phyloP scores from a whole-genome alignment of 2,797 vertebrate genomes.

The Cercopithecus diana region DNA sequence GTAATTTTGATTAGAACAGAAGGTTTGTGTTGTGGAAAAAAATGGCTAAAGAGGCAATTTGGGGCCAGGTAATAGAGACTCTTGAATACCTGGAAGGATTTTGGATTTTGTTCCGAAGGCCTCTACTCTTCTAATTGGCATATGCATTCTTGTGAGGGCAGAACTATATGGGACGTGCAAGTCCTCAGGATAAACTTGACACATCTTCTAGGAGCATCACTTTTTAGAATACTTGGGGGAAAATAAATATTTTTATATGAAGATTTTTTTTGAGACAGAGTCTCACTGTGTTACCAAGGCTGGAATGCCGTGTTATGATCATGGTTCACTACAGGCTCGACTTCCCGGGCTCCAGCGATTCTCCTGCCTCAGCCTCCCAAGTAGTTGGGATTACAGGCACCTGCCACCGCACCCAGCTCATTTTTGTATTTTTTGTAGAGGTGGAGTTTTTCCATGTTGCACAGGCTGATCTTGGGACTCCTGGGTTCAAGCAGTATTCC shows the following conservation, averaged over 20 bases:
- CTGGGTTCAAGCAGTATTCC: background rate
- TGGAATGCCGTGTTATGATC: background rate
- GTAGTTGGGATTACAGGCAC: background rate
- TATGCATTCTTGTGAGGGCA: background rate
- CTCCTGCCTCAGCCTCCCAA: background rate
- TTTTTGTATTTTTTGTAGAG: background rate
- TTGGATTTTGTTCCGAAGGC: background rate
- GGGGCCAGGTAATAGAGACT: background rate
- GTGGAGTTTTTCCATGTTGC: background rate
- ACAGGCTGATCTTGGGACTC: background rate
- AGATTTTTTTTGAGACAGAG: background rate
- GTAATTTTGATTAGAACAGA: constrained; percentile 9
- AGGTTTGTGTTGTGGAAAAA: background rate
- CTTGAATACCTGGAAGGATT: background rate
- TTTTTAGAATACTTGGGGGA: background rate
- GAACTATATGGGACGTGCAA: background rate
- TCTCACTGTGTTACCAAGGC: background rate
- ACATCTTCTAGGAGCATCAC: background rate
- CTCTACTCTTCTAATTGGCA: background rate
- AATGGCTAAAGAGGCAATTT: background rate
- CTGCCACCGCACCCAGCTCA: background rate
- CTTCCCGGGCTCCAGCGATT: background rate
- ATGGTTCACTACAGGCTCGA: background rate
- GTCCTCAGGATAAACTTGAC: background rate
- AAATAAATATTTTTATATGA: constrained; percentile 13